phyloP scores from a whole-genome alignment of 2,797 vertebrate genomes.

The Neosilurus hyrtlii region DNA sequence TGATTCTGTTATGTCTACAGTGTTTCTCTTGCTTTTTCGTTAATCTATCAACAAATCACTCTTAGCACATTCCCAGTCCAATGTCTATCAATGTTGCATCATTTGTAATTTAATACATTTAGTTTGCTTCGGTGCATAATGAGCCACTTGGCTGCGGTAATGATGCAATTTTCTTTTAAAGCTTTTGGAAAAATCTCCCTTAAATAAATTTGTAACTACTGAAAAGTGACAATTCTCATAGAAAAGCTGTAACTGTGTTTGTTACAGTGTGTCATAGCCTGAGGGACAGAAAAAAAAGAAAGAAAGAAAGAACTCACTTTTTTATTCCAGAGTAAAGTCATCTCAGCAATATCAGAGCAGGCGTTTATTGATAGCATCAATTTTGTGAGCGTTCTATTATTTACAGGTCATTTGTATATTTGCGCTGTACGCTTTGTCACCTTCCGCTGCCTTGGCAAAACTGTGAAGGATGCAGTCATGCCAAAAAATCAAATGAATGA shows the following conservation, averaged over 20 bases:
- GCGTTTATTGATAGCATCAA: slow-evolving; percentile 13
- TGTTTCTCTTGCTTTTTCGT: not conserved
- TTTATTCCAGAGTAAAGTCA: slow-evolving; percentile 6
- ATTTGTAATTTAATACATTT: not conserved
- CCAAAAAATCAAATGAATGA: not conserved
- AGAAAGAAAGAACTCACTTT: slow-evolving; percentile 3
- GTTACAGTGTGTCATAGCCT: not conserved
- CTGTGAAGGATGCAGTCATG: slow-evolving; percentile 1
- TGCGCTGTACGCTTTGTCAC: not conserved
- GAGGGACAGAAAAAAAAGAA: not conserved
- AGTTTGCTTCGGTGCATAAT: not conserved
- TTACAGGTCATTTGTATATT: slow-evolving; percentile 14
- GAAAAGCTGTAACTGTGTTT: not conserved
- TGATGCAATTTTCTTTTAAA: not conserved
- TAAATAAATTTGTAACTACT: slow-evolving; percentile 22
- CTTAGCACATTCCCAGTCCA: not conserved
- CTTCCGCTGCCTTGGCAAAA: not conserved
- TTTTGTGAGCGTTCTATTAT: not conserved
- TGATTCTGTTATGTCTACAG: not conserved
- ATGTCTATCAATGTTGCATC: not conserved
- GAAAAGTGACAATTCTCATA: slow-evolving; percentile 11
- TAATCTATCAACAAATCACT: not conserved
- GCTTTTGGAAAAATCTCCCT: not conserved
- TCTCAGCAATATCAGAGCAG: slow-evolving; percentile 10
- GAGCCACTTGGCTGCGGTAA: not conserved